Percentiles rank a stretch among this genome's conserved stretches.
These are phyloP conservation scores for Oxyteleia sp. DNA, from an alignment of 2,888 invertebrate species.

Conservation along the genomic window DNA sequence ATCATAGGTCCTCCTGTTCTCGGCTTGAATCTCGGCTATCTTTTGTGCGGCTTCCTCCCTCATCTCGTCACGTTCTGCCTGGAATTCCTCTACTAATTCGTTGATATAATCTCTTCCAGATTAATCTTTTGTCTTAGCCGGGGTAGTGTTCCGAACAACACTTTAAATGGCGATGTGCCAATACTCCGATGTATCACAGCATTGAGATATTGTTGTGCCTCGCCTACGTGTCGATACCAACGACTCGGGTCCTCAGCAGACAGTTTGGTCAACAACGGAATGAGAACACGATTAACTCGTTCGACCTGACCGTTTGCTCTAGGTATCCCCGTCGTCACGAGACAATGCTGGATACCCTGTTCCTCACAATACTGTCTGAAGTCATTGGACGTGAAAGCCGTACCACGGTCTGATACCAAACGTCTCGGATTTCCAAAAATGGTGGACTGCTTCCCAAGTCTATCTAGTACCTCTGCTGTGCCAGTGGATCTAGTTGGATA, in stretches of 20 bases:
- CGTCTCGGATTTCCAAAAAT: conserved; percentile 83
- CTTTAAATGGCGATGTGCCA: too few species aligned
- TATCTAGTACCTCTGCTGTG: conserved; percentile 80
- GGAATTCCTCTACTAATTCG: too few species aligned
- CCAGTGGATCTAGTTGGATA: too few species aligned
- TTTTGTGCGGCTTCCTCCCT: not conserved
- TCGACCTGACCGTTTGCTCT: conserved; percentile 76
- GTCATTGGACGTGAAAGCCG: conserved; percentile 73
- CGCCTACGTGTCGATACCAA: too few species aligned
- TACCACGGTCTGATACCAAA: conserved; percentile 82
- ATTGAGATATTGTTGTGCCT: too few species aligned
- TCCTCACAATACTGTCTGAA: conserved; percentile 82
- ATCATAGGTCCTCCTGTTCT: not conserved
- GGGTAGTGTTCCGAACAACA: too few species aligned
- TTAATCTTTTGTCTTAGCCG: too few species aligned
- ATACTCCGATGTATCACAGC: too few species aligned
- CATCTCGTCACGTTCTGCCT: too few species aligned
- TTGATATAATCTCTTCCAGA: too few species aligned
- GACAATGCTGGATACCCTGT: conserved; percentile 80
- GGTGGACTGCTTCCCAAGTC: conserved; percentile 78
- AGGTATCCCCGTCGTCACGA: conserved; percentile 79
- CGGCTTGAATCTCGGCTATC: not conserved
- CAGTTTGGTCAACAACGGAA: not conserved
- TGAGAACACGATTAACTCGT: conserved; percentile 56
- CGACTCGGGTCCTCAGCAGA: too few species aligned